Evolutionary conservation across 1,140 invertebrate species (phyloP), one percentile per base, ranked within the genome.

Genomic region (Scylla paramamosain): DNA sequence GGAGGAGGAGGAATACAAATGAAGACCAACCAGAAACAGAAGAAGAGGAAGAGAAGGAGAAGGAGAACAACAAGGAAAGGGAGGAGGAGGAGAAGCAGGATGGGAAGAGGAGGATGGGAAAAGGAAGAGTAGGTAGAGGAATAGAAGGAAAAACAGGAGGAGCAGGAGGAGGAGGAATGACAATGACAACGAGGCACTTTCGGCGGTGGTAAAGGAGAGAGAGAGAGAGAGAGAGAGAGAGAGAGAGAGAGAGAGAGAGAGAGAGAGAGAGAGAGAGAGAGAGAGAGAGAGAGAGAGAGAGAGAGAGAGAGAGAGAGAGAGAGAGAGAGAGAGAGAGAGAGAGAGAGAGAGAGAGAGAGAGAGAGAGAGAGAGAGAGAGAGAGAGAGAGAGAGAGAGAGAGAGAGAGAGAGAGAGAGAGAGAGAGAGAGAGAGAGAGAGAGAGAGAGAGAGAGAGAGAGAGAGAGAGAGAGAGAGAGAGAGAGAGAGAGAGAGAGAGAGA

Each of bases 141-240:
- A 28, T 7, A 39, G 48, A 28, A 28, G 59, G 90, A 59, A 46
- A 28, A 39, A 16, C 7, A 25, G 4, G 28, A 39, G 8, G 28
- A 28, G 28, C 0, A 39, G 59, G 59, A 52, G 48, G 29, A 45
- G 88, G 32, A 32, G 32, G 86, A 88, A 39, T 88, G 29, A 39
- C n/a, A 39, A 88, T 39, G 32, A 16, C 16, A 39, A 88, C n/a
- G 29, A 39, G 77, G 39, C n/a, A 29, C n/a, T n/a, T 88, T 88
- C 16, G 86, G 10, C 2, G 10, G 45, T n/a, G 10, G 88, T 45
- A 10, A 45, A 46, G 45, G 88, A 90, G 16, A 88, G 32, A 29
- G 39, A 90, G 88, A 90, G 25, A 83, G 59, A 83, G 67, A 93
- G 28, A 83, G 29, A 82, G 67, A 93, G 91, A 83, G 67, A 93